phyloP scores from a whole-genome alignment of 2,888 invertebrate genomes.

The Antheraea assamensis region DNA sequence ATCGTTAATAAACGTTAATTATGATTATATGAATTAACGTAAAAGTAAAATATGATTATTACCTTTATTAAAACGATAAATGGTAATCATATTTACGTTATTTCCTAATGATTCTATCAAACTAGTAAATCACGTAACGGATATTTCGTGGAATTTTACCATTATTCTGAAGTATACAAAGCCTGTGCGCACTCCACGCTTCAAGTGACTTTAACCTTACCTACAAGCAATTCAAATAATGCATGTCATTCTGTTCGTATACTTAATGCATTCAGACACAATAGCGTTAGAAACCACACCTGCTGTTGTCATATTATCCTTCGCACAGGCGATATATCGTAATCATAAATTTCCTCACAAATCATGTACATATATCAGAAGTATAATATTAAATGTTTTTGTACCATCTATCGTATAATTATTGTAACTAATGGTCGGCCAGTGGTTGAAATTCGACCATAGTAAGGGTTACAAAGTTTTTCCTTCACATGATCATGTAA shows the following conservation, averaged over 20 bases:
- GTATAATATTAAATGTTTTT: too few species aligned
- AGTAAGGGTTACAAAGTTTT: too few species aligned
- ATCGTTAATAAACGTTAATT: too few species aligned
- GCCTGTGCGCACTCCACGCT: background rate
- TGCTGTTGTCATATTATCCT: background rate
- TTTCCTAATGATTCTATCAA: background rate
- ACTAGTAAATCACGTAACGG: background rate
- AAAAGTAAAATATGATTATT: too few species aligned
- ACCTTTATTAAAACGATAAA: background rate
- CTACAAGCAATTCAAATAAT: slow-evolving; percentile 3
- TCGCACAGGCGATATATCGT: background rate
- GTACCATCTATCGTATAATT: too few species aligned
- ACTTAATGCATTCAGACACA: background rate
- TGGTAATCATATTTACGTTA: background rate
- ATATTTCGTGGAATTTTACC: background rate
- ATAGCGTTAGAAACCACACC: slow-evolving; percentile 1
- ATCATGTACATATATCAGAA: too few species aligned
- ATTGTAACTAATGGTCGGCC: too few species aligned
- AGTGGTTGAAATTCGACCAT: too few species aligned
- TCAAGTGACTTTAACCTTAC: background rate
- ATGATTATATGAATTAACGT: too few species aligned
- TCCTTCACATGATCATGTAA: too few species aligned
- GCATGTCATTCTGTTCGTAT: background rate
- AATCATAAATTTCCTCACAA: too few species aligned
- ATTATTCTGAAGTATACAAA: background rate